Percentiles rank a stretch among this genome's conserved stretches.
phyloP scores from a whole-genome alignment of 2,113 vertebrate species.

The Hylia prasina region DNA sequence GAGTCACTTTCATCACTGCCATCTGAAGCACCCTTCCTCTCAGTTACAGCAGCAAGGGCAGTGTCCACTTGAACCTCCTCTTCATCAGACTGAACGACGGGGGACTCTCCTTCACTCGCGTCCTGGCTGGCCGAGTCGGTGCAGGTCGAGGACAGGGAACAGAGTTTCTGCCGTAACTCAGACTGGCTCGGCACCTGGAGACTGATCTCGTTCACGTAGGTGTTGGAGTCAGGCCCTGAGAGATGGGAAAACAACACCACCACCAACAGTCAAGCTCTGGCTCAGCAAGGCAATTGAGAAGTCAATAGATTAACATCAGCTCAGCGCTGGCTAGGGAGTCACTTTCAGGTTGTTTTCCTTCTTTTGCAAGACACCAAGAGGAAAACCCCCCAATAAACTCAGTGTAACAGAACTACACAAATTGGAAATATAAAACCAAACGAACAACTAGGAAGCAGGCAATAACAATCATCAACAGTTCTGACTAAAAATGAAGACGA shows the following conservation, averaged over 20 bases:
- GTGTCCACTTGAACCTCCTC: constrained; percentile 85
- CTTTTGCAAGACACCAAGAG: not conserved
- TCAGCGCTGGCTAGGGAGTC: fast-evolving
- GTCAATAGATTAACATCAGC: not conserved
- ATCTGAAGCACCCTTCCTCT: constrained; percentile 71
- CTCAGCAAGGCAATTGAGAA: not conserved
- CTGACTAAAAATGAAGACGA: not conserved
- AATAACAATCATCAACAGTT: not conserved
- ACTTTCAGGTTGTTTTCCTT: not conserved
- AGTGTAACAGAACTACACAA: not conserved
- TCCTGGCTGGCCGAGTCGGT: constrained; percentile 80
- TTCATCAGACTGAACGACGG: constrained; percentile 79
- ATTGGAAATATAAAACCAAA: not conserved
- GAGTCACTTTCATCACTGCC: constrained; percentile 88
- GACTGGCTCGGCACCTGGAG: constrained; percentile 86
- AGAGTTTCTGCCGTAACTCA: constrained; percentile 75
- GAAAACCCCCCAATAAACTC: not conserved
- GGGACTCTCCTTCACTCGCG: constrained; percentile 75
- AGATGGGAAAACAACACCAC: not conserved
- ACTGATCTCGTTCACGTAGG: constrained; percentile 76
- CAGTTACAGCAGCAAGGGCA: constrained; percentile 69
- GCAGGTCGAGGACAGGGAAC: constrained; percentile 77
- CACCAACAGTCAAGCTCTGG: not conserved
- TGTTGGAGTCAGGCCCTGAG: constrained; percentile 76
- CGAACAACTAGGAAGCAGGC: not conserved